Percentiles rank a stretch among this genome's conserved stretches.
phyloP scores from a whole-genome alignment of 2,113 vertebrate species.

The Saccopteryx leptura region DNA sequence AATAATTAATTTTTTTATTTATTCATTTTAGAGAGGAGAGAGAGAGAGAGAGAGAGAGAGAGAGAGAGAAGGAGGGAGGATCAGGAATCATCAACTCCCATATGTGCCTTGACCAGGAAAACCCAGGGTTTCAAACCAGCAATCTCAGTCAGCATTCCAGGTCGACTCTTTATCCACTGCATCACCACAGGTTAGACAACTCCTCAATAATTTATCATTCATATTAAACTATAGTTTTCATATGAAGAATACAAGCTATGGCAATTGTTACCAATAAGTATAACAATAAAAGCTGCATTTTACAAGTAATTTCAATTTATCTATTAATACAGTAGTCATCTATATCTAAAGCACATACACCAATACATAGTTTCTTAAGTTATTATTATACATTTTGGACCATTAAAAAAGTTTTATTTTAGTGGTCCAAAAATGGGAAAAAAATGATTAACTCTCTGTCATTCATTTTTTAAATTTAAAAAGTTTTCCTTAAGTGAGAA shows the following conservation, averaged over 20 bases:
- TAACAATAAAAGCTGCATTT: not conserved
- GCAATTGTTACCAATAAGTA: not conserved
- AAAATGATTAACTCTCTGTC: not conserved
- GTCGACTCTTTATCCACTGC: too few species aligned
- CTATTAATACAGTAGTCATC: not conserved
- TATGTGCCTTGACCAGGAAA: too few species aligned
- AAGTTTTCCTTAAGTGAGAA: too few species aligned
- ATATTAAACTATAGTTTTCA: not conserved
- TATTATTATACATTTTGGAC: not conserved
- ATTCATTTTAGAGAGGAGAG: too few species aligned
- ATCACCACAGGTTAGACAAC: too few species aligned
- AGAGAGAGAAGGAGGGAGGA: too few species aligned
- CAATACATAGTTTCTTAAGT: not conserved
- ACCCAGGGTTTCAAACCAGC: too few species aligned
- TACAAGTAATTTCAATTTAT: not conserved
- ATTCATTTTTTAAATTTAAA: not conserved
- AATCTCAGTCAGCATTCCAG: too few species aligned
- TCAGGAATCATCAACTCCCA: too few species aligned
- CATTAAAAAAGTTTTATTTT: not conserved
- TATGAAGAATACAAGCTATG: not conserved
- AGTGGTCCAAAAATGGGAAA: not conserved
- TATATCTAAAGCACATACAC: not conserved
- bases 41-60: too few species aligned
- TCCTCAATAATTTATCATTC: not conserved
- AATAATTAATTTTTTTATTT: not conserved